Conservation (phyloP, 92 coral and sea anemone species). For the Anthopleura xanthogrammica region DNA sequence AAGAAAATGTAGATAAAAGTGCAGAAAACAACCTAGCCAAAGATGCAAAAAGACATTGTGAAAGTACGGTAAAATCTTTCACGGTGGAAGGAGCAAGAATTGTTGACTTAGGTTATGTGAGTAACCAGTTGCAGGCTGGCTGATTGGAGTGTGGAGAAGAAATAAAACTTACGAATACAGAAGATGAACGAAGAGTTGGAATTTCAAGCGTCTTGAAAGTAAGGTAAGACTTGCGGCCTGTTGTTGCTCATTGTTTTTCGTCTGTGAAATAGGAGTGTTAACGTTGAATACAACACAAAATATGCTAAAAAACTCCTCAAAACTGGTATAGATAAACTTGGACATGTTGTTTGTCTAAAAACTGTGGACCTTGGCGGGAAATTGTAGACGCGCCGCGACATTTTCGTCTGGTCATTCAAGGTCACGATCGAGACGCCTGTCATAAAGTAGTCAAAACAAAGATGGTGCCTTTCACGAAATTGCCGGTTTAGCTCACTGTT, state of each 20-base stretch:
- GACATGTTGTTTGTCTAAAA: neutral
- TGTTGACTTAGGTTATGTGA: neutral
- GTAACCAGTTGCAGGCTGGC: neutral
- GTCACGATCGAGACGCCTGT: neutral
- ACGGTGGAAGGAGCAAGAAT: conserved; percentile 1
- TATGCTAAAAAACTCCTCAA: neutral
- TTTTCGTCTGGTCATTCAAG: conserved; percentile 9
- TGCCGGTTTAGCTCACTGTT: neutral
- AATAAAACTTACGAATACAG: conserved; percentile 1
- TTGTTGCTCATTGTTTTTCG: neutral
- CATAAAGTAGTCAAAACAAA: neutral
- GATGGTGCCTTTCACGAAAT: neutral
- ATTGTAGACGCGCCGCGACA: neutral
- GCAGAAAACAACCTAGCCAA: neutral
- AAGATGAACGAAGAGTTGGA: conserved; percentile 9
- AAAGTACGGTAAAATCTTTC: neutral
- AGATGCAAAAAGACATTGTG: neutral
- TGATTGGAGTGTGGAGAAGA: neutral
- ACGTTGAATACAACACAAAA: conserved; percentile 2
- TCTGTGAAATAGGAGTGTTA: neutral
- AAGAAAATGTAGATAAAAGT: neutral
- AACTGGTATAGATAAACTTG: neutral
- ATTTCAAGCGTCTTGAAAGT: conserved; percentile 10
- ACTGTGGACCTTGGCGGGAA: neutral
- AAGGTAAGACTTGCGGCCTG: neutral